Conservation (phyloP, 2,888 invertebrate genomes). For the Lapara coniferarum region DNA sequence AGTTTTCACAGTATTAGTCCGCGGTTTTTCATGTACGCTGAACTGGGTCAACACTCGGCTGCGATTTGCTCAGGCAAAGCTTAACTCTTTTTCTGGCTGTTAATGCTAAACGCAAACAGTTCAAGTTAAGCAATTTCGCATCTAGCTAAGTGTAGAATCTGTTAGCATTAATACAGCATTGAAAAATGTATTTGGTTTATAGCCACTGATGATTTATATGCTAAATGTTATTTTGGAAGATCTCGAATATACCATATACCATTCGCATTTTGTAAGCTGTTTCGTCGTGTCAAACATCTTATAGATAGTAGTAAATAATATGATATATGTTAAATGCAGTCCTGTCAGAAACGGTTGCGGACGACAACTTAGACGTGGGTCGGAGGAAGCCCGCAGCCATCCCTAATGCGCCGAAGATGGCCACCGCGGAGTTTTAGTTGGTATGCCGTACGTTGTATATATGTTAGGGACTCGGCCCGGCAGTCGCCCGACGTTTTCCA, state of each 20-base stretch:
- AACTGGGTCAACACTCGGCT: not conserved
- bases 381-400: too few species aligned
- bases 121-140: not conserved
- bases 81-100: slow-evolving; percentile 16
- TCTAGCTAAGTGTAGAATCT: not conserved
- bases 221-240: not conserved
- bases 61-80: slow-evolving; percentile 15
- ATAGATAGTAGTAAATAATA: too few species aligned
- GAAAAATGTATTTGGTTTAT: not conserved
- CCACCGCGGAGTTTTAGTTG: too few species aligned
- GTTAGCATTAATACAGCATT: not conserved
- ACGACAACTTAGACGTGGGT: too few species aligned
- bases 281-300: too few species aligned
- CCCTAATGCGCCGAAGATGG: too few species aligned
- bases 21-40: slow-evolving; percentile 13
- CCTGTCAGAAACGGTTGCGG: too few species aligned
- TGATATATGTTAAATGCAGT: too few species aligned
- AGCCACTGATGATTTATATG: not conserved
- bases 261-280: too few species aligned
- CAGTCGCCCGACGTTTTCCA: too few species aligned
- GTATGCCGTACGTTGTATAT: too few species aligned
- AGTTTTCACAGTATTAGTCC: not conserved
- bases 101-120: slow-evolving; percentile 2
- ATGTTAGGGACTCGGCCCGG: too few species aligned
- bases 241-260: not conserved